Base-by-base conservation (phyloP, 2,113 vertebrate genomes). In the Sus scrofa region DNA sequence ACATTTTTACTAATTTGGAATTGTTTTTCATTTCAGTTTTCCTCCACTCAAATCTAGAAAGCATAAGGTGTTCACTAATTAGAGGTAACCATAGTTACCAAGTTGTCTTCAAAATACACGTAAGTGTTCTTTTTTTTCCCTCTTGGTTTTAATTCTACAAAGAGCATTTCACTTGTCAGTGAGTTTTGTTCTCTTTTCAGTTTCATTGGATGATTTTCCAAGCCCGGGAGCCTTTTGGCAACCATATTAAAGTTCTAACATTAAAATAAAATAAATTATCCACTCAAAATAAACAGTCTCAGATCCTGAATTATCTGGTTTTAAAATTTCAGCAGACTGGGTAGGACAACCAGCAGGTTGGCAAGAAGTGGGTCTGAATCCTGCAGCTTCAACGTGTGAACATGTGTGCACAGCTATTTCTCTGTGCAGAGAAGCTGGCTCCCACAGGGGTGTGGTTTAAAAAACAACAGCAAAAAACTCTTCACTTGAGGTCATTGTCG, bases 61-160 rank as follows among this genome's bases (percentile, higher is more conserved):
- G 68, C 90, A 89, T 52, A 73, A 50, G 39, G 82, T 50, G 50
- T 71, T 97, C 50, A 9, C 93, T 97, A 97, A 95, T 96, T 87
- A 95, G 94, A 44, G 30, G 96, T 97, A 95, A 96, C 93, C 93
- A 93, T 94, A 89, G 95, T 60, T 93, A 96, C 97, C 89, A 93
- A 93, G 67, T 73, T 95, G 86, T 27, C 81, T 97, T 96, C 81
- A 71, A 85, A 87, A 92, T 60, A 37, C 27, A 60, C 67, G 56
- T 15, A 62, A 68, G 44, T 54, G n/a, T 24, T 74, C 26, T 74
- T 16, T 32, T 67, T 67, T 60, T 70, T n/a, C 54, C 7, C 19
- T 15, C 81, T 96, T 15, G 7, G 70, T 32, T 94, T 92, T 77
- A 90, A 87, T 90, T 92, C 54, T 94, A 75, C 60, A 56, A 54